Evolutionary conservation across 2,888 invertebrate genomes (phyloP).

Genomic region (Iphiclides podalirius): DNA sequence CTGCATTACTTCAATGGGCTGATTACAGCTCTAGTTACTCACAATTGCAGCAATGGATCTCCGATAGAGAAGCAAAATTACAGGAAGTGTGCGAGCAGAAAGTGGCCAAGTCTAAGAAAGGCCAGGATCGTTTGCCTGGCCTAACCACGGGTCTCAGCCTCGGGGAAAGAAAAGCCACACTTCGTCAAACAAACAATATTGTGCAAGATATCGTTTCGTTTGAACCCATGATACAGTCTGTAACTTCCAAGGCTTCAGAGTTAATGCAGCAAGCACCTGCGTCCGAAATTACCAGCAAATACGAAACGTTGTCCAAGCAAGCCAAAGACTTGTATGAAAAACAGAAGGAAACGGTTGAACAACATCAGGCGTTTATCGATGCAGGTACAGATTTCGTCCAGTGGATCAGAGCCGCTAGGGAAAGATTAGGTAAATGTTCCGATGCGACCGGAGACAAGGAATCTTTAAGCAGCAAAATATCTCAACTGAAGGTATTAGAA

Average conservation of each 20-base stretch:
- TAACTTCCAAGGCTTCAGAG: conserved; percentile 95
- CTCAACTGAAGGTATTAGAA: conserved; percentile 90
- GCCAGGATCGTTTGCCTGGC: conserved; percentile 83
- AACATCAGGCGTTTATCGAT: conserved; percentile 95
- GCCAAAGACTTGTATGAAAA: conserved; percentile 94
- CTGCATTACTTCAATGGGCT: conserved; percentile 95
- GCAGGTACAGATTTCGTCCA: conserved; percentile 94
- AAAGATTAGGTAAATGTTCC: conserved; percentile 93
- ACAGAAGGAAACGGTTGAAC: conserved; percentile 93
- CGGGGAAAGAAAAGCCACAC: conserved; percentile 92
- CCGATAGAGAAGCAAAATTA: conserved; percentile 94
- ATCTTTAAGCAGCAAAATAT: conserved; percentile 90
- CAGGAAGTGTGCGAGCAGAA: conserved; percentile 94
- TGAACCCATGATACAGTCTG: conserved; percentile 98
- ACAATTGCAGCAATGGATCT: conserved; percentile 96
- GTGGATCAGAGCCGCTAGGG: conserved; percentile 95
- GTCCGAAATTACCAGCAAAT: conserved; percentile 94
- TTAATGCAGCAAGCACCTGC: conserved; percentile 94
- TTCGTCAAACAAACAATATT: conserved; percentile 95
- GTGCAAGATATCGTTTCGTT: conserved; percentile 98
- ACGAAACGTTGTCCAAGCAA: conserved; percentile 93
- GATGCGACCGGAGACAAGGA: conserved; percentile 96
- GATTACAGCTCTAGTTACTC: conserved; percentile 96
- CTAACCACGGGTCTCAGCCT: conserved; percentile 88
- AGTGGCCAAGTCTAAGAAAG: conserved; percentile 88